Percentiles rank a stretch among this genome's conserved stretches.
Conservation (phyloP, 1,140 invertebrate species). For the Camponotus vicinus region DNA sequence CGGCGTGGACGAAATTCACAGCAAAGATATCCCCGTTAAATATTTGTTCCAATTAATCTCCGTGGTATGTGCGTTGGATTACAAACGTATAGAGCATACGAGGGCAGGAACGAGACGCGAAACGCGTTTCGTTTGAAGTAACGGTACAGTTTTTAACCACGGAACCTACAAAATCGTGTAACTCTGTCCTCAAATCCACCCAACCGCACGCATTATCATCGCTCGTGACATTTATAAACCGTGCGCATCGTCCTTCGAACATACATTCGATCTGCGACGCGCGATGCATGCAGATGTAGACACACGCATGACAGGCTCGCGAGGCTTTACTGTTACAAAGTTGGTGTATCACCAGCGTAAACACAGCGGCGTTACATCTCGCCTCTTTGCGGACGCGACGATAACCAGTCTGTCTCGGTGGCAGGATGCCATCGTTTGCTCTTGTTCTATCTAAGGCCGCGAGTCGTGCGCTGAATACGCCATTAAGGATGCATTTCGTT, state of each 20-base stretch:
- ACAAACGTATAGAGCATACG: neutral
- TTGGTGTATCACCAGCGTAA: slow-evolving; percentile 56
- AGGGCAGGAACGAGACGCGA: neutral
- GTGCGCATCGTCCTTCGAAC: neutral
- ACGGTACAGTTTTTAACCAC: neutral
- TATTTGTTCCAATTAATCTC: neutral
- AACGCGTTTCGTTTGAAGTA: neutral
- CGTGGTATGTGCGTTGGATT: neutral
- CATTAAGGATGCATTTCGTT: slow-evolving; percentile 46
- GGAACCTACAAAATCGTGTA: slow-evolving; percentile 4
- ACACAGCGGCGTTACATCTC: slow-evolving; percentile 24
- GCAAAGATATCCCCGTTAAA: neutral
- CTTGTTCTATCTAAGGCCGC: neutral
- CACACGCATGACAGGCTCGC: neutral
- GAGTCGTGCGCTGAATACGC: slow-evolving; percentile 42
- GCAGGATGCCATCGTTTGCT: neutral
- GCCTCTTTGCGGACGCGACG: neutral
- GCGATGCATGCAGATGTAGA: slow-evolving; percentile 21
- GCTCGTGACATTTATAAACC: neutral
- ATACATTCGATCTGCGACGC: slow-evolving; percentile 24
- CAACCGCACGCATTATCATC: neutral
- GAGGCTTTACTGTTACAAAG: slow-evolving; percentile 54
- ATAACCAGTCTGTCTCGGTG: slow-evolving; percentile 1
- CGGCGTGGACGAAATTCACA: neutral
- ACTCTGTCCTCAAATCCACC: slow-evolving; percentile 25